These are phyloP conservation scores for Passer domesticus DNA, from an alignment of 2,113 vertebrate species.

Conservation along the genomic window DNA sequence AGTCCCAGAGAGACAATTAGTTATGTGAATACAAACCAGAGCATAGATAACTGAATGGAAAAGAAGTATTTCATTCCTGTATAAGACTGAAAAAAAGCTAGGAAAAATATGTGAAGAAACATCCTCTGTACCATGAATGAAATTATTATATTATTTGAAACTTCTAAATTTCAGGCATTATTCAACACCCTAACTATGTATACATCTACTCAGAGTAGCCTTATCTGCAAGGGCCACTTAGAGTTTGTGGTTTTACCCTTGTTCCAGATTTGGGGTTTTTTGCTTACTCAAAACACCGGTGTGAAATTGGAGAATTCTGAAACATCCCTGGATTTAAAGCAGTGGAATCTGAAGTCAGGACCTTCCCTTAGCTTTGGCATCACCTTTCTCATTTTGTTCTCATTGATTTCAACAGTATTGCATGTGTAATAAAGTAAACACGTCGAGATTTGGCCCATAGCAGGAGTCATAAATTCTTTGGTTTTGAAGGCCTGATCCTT, in stretches of 20 bases:
- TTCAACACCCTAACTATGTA: neutral
- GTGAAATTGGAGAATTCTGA: neutral
- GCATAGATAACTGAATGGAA: neutral
- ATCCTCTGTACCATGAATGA: neutral
- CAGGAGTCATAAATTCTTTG: constrained; percentile 30
- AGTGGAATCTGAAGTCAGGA: neutral
- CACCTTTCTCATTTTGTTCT: neutral
- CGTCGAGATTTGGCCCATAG: neutral
- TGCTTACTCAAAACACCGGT: neutral
- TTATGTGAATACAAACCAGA: neutral
- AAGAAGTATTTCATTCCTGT: neutral
- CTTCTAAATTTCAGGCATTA: neutral
- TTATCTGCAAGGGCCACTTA: neutral
- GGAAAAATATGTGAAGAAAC: neutral
- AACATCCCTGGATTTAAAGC: neutral
- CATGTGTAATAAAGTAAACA: neutral
- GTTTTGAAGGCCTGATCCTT: constrained; percentile 30
- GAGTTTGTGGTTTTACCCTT: neutral
- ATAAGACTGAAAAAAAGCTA: neutral
- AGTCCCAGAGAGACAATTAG: neutral
- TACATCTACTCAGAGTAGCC: neutral
- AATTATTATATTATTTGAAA: neutral
- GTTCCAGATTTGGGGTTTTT: neutral
- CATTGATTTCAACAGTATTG: neutral
- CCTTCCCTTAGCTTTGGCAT: neutral